Base-by-base conservation (phyloP, 2,888 invertebrate genomes). In the Leptopilina myrica region DNA sequence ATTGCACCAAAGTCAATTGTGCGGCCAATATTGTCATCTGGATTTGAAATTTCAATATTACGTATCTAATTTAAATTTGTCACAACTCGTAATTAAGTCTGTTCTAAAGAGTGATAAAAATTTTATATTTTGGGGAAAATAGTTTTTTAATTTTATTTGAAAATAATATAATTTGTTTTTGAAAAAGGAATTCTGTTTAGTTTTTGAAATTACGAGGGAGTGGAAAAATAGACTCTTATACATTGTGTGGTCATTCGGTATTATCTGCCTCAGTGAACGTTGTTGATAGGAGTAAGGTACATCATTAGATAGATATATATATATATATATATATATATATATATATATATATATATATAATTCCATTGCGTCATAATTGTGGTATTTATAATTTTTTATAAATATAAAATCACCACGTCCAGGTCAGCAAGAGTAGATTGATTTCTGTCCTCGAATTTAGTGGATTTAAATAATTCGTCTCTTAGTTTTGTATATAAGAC, bases 1-100 rank as follows among this genome's bases (percentile, higher is more conserved):
- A 73, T 73, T 73, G 73, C 53, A 73, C 53, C 73, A 73, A 33
- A 56, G 73, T 73, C 73, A 56, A 33, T 33, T 73, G 73, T 33
- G 56, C 56, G 73, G 33, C 8, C 33, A 33, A 43, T 73, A 20
- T 73, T 56, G 53, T 73, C 56, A 40, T 53, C 56, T 56, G 56
- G 53, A 56, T 56, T 73, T 56, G 9, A 73, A 59, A 15, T 59
- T 0, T 5, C 59, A 59, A 59, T 59, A 7, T 62, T 62, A n/a
- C 62, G 8, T 20, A 0, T 15, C 20, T 62, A 62, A 62, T 62
- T 62, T 62, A 62, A 62, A 62, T 62, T 62, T 62, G 15, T 62
- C 62, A 20, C 15, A 62, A 20, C 20, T 62, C 15, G 15, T 20
- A 20, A 62, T 62, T 62, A 59, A 56, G 2, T 8, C n/a, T 6